These are phyloP conservation scores for Jaculus jaculus DNA, from an alignment of 2,113 vertebrate species.

Conservation along the genomic window DNA sequence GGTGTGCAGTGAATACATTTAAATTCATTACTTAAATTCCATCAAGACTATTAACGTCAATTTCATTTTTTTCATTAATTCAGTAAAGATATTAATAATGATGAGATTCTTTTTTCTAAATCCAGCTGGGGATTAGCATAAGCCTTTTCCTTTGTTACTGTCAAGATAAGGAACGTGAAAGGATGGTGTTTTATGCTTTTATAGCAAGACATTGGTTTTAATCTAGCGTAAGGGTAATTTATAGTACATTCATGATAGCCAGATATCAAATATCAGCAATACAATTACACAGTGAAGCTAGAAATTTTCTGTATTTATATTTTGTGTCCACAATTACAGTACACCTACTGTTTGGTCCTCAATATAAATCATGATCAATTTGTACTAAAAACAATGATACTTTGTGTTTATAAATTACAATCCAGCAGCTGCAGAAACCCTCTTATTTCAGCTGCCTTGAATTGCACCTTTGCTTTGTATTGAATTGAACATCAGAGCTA, in stretches of 20 bases:
- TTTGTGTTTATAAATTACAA: not conserved
- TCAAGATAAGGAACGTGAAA: constrained; percentile 11
- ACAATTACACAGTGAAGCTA: not conserved
- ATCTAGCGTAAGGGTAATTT: not conserved
- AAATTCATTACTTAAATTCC: constrained; percentile 68
- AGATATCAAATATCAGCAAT: not conserved
- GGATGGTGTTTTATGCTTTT: not conserved
- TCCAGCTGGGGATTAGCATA: constrained; percentile 48
- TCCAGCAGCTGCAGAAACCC: not conserved
- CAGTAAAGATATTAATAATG: constrained; percentile 54
- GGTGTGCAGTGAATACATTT: constrained; percentile 59
- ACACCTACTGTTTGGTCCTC: not conserved
- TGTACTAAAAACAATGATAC: not conserved
- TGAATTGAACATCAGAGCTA: not conserved
- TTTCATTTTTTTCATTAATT: constrained; percentile 72
- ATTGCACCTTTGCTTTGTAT: not conserved
- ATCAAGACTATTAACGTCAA: constrained; percentile 47
- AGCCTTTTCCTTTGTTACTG: constrained; percentile 36
- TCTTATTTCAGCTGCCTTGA: not conserved
- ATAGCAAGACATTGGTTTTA: not conserved
- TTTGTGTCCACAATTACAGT: not conserved
- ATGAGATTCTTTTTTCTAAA: constrained; percentile 70
- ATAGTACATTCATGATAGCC: not conserved
- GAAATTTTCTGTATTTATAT: not conserved
- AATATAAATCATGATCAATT: not conserved